Percentiles rank a stretch among this genome's conserved stretches.
phyloP scores from a whole-genome alignment of 2,888 invertebrate species.

The Rosalia funebris region DNA sequence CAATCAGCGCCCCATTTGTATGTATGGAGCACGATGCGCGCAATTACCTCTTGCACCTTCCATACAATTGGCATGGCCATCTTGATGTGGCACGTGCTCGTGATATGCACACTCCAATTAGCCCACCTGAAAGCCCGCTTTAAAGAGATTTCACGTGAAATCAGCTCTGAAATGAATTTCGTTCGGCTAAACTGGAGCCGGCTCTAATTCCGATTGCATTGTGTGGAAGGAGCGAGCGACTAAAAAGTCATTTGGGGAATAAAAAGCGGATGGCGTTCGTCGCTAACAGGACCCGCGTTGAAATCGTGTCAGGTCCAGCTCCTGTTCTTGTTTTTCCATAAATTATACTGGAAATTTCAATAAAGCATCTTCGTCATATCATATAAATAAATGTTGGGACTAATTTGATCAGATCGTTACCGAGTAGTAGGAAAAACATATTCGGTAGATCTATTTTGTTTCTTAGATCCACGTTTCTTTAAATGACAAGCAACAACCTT shows the following conservation, averaged over 20 bases:
- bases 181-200: slow-evolving; percentile 33
- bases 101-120: slow-evolving; percentile 55
- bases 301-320: not conserved
- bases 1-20: slow-evolving; percentile 57
- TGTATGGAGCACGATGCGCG: slow-evolving; percentile 54
- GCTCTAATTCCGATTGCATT: slow-evolving; percentile 36
- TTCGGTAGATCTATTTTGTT: too few species aligned
- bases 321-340: not conserved
- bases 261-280: not conserved
- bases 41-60: slow-evolving; percentile 52
- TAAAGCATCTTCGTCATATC: slow-evolving; percentile 7
- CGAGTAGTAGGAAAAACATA: too few species aligned
- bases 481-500: too few species aligned
- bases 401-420: too few species aligned
- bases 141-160: slow-evolving; percentile 55
- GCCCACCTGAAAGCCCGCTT: slow-evolving; percentile 54
- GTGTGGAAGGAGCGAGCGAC: slow-evolving; percentile 1
- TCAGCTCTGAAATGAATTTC: slow-evolving; percentile 55
- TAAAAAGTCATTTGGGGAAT: slow-evolving; percentile 4
- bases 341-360: too few species aligned
- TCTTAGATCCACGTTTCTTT: too few species aligned
- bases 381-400: too few species aligned
- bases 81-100: slow-evolving; percentile 53
- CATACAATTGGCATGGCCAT: slow-evolving; percentile 40
- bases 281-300: not conserved